These are phyloP conservation scores for Caretta caretta DNA, from an alignment of 2,113 vertebrate genomes.

Conservation along the genomic window DNA sequence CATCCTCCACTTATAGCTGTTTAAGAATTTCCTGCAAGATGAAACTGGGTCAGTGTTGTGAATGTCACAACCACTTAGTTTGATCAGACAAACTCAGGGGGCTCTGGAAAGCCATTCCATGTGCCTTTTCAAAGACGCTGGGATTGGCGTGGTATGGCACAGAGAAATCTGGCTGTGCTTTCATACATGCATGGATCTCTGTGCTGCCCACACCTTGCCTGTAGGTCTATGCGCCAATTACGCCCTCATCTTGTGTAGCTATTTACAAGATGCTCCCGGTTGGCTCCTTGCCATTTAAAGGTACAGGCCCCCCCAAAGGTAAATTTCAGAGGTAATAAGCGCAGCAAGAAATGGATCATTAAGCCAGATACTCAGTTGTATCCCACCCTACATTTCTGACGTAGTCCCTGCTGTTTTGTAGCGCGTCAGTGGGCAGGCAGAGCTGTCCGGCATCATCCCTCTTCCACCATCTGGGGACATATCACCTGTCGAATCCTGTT, in stretches of 20 bases:
- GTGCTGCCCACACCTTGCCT: not conserved
- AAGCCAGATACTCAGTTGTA: not conserved
- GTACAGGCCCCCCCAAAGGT: slow-evolving; percentile 38
- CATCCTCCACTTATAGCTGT: not conserved
- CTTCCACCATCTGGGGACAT: not conserved
- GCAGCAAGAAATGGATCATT: slow-evolving; percentile 63
- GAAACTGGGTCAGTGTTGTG: not conserved
- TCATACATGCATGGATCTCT: not conserved
- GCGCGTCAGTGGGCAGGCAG: slow-evolving; percentile 29
- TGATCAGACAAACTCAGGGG: not conserved
- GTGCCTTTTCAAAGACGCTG: not conserved
- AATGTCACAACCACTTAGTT: not conserved
- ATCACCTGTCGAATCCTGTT: not conserved
- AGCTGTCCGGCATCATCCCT: not conserved
- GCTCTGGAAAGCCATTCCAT: not conserved
- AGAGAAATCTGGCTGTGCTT: not conserved
- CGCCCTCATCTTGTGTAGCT: not conserved
- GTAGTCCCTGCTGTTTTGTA: not conserved
- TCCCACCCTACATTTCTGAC: not conserved
- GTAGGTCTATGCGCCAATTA: rapidly evolving
- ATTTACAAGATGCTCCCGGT: slow-evolving; percentile 25
- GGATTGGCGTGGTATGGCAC: not conserved
- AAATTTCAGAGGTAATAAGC: slow-evolving; percentile 64
- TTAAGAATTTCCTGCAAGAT: not conserved
- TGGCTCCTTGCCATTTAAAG: not conserved